Percentiles rank a stretch among this genome's conserved stretches.
These are phyloP conservation scores for Ormyrus nitidulus DNA, from an alignment of 2,888 invertebrate genomes.

Conservation along the genomic window DNA sequence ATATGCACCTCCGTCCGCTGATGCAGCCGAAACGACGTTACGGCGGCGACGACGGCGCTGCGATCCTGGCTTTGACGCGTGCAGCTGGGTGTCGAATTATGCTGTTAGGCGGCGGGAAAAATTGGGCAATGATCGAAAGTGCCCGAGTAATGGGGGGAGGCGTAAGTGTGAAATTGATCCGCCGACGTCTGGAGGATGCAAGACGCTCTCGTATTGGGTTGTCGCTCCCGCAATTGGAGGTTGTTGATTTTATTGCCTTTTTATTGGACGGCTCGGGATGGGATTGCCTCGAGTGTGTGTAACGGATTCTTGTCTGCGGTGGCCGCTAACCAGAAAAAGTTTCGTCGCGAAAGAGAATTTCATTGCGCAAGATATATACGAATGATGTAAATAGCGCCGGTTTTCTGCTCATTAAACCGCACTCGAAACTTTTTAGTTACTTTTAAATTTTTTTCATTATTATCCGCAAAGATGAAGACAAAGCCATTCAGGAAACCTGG, in stretches of 20 bases:
- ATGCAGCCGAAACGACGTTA: conserved; percentile 18
- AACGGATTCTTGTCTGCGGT: too few species aligned
- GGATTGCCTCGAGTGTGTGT: too few species aligned
- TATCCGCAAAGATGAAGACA: too few species aligned
- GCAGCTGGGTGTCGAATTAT: conserved; percentile 24
- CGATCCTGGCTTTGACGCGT: neutral
- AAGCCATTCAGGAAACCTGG: too few species aligned
- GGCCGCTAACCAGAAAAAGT: too few species aligned
- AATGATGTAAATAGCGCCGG: too few species aligned
- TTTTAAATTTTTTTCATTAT: too few species aligned
- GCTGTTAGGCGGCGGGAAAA: neutral
- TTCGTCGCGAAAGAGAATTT: too few species aligned
- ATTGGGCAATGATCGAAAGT: conserved; percentile 27
- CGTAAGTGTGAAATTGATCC: conserved; percentile 43
- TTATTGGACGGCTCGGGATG: conserved; percentile 13
- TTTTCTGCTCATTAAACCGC: too few species aligned
- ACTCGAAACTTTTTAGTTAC: too few species aligned
- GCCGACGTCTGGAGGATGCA: neutral
- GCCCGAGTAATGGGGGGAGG: neutral
- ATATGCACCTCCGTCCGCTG: neutral
- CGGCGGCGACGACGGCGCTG: neutral
- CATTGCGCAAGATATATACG: too few species aligned
- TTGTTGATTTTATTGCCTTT: conserved; percentile 28
- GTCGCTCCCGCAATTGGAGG: conserved; percentile 7
- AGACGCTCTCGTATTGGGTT: conserved; percentile 1